Conservation (phyloP, 2,113 vertebrate genomes). For the Chunga burmeisteri region DNA sequence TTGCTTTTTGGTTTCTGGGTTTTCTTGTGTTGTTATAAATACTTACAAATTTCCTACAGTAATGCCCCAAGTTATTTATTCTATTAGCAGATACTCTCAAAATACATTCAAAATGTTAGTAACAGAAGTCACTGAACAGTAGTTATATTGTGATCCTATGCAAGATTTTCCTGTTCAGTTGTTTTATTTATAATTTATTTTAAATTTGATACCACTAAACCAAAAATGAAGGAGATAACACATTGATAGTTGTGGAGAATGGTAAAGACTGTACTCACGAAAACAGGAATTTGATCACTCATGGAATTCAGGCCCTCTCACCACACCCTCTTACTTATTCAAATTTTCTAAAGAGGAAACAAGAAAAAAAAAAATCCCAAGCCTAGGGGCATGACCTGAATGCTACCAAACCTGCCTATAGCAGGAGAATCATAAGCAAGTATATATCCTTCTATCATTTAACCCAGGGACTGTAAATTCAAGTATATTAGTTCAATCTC, state of each 20-base stretch:
- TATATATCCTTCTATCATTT: background rate
- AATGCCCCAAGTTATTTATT: background rate
- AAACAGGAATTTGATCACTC: slow-evolving; percentile 15
- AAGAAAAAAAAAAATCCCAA: slow-evolving; percentile 34
- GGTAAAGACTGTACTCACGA: background rate
- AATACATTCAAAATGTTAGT: background rate
- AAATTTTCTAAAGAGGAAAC: slow-evolving; percentile 50
- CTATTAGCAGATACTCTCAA: background rate
- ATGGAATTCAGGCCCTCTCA: background rate
- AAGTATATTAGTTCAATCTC: background rate
- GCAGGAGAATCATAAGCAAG: background rate
- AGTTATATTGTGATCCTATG: background rate
- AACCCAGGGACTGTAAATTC: background rate
- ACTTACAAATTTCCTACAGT: background rate
- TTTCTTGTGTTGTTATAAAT: background rate
- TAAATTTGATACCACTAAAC: background rate
- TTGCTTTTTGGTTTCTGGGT: background rate
- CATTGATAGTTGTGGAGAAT: background rate
- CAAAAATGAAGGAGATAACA: background rate
- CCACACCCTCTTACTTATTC: slow-evolving; percentile 52
- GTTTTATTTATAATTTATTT: background rate
- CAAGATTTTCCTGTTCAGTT: background rate
- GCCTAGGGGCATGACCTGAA: slow-evolving; percentile 4
- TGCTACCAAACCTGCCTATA: slow-evolving; percentile 20
- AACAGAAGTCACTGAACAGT: background rate